Evolutionary conservation across 2,113 vertebrate genomes (phyloP).

Genomic region (mouse (Mus musculus)): GRCm39 chr4:74277001-74277500

Average conservation of each 20-base stretch:
- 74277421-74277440: not conserved
- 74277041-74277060: too few relatives aligned
- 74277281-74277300: not conserved
- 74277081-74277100: slow-evolving; percentile 6
- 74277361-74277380: not conserved
- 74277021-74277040: too few relatives aligned
- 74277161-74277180: slow-evolving; percentile 3
- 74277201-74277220: slow-evolving; percentile 41
- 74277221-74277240: slow-evolving; percentile 21
- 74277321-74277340: not conserved
- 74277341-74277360: not conserved
- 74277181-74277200: not conserved
- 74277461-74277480: not conserved
- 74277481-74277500: not conserved
- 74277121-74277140: not conserved
- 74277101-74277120: not conserved
- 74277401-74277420: not conserved
- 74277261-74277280: not conserved
- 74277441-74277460: not conserved
- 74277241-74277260: not conserved
- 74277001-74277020: too few relatives aligned
- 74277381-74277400: not conserved
- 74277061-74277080: slow-evolving; percentile 20
- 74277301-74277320: not conserved
- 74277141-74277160: slow-evolving; percentile 51